phyloP scores from a whole-genome alignment of 1,140 invertebrate species.

The Copidosoma floridanum region DNA sequence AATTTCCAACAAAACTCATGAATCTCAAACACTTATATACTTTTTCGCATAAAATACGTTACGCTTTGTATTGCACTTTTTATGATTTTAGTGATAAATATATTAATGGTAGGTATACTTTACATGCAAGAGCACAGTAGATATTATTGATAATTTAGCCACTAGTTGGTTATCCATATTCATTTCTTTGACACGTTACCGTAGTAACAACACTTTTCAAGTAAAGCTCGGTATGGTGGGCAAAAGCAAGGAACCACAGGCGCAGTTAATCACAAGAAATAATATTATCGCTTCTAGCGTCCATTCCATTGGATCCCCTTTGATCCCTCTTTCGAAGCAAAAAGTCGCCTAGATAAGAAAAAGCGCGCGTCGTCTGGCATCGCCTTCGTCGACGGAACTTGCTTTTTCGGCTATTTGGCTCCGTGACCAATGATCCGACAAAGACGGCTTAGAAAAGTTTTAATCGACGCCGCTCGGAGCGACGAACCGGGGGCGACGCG shows the following conservation, averaged over 20 bases:
- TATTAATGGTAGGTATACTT: too few species aligned
- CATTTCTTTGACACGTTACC: too few species aligned
- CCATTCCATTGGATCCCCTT: constrained; percentile 1
- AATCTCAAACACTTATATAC: too few species aligned
- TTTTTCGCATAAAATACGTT: too few species aligned
- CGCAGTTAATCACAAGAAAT: neutral
- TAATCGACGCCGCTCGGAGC: constrained; percentile 41
- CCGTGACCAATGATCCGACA: constrained; percentile 39
- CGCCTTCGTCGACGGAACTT: constrained; percentile 31
- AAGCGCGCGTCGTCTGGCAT: constrained; percentile 30
- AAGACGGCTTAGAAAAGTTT: constrained; percentile 46
- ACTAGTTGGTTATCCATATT: too few species aligned
- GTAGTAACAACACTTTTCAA: too few species aligned
- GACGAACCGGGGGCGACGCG: constrained; percentile 21
- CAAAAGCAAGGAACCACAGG: neutral
- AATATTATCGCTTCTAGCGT: neutral
- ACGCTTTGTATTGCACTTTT: too few species aligned
- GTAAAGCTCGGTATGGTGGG: too few species aligned
- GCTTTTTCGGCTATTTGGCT: constrained; percentile 41
- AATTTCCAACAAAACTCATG: too few species aligned
- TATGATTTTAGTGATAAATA: too few species aligned
- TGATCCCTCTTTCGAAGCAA: constrained; percentile 7
- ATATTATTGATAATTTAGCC: too few species aligned
- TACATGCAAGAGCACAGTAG: too few species aligned
- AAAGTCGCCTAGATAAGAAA: constrained; percentile 16